These are phyloP conservation scores for Nerophis lumbriciformis DNA, from an alignment of 2,113 vertebrate species.

Conservation along the genomic window DNA sequence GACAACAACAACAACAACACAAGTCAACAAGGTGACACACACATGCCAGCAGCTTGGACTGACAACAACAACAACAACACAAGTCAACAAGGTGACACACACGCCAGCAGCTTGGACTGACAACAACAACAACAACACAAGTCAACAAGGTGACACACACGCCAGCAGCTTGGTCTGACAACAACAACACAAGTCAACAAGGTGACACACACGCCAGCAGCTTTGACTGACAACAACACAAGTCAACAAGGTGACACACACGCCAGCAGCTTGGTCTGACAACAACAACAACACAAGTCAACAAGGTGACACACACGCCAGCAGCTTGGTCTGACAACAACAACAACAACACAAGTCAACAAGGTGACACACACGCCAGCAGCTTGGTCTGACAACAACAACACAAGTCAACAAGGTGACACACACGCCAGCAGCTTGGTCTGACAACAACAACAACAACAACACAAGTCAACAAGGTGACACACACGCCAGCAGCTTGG, in stretches of 20 bases:
- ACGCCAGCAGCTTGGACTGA: slow-evolving; percentile 78
- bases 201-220: neutral
- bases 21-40: neutral
- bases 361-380: neutral
- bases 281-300: too few species aligned
- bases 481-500: neutral
- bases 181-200: neutral
- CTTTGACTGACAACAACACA: neutral
- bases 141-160: too few species aligned
- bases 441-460: slow-evolving; percentile 55
- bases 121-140: too few species aligned
- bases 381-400: neutral
- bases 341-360: neutral
- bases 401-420: slow-evolving; percentile 50
- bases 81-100: slow-evolving; percentile 68
- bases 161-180: too few species aligned
- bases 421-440: slow-evolving; percentile 76
- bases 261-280: too few species aligned
- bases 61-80: neutral
- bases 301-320: neutral
- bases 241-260: neutral
- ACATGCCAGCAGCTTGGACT: neutral
- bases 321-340: neutral
- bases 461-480: neutral
- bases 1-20: neutral